A percentile compares a stretch with the other conserved stretches of the same genome.
phyloP scores from a whole-genome alignment of 2,797 vertebrate species.

The Cottoperca gobio region DNA sequence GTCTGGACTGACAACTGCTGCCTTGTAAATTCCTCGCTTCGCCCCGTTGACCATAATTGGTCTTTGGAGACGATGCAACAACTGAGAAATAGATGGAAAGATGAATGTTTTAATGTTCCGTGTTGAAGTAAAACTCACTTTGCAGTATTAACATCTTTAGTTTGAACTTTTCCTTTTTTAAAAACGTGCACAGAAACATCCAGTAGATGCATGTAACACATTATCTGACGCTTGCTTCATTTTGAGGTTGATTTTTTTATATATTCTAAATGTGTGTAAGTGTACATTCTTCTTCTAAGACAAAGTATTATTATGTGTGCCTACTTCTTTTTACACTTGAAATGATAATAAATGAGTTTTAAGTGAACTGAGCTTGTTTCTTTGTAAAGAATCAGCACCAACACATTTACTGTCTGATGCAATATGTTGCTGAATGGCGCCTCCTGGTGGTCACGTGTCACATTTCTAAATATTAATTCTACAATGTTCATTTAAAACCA shows the following conservation, averaged over 20 bases:
- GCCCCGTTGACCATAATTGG: not conserved
- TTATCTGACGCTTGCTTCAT: no score
- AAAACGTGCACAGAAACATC: not conserved
- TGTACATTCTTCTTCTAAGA: conserved; percentile 70
- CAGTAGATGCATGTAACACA: not conserved
- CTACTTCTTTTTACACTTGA: conserved; percentile 70
- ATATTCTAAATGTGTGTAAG: conserved; percentile 23
- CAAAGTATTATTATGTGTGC: conserved; percentile 61
- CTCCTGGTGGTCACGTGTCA: conserved; percentile 40
- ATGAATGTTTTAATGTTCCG: no score
- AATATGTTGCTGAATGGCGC: conserved; percentile 58
- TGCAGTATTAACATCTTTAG: not conserved
- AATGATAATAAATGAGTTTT: conserved; percentile 75
- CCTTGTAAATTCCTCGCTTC: not conserved
- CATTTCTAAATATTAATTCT: not conserved
- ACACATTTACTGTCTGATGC: accelerated
- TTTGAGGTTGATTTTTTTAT: conserved; percentile 22
- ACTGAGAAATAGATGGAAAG: not conserved
- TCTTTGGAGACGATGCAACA: not conserved
- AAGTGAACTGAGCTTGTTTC: conserved; percentile 31
- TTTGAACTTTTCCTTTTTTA: not conserved
- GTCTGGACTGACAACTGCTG: not conserved
- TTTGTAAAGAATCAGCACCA: not conserved
- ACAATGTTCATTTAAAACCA: not conserved
- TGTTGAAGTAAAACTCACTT: no score